A percentile compares a stretch with the other conserved stretches of the same genome.
Evolutionary conservation across 2,888 invertebrate species (phyloP).

Genomic region (Cheilosia soror): DNA sequence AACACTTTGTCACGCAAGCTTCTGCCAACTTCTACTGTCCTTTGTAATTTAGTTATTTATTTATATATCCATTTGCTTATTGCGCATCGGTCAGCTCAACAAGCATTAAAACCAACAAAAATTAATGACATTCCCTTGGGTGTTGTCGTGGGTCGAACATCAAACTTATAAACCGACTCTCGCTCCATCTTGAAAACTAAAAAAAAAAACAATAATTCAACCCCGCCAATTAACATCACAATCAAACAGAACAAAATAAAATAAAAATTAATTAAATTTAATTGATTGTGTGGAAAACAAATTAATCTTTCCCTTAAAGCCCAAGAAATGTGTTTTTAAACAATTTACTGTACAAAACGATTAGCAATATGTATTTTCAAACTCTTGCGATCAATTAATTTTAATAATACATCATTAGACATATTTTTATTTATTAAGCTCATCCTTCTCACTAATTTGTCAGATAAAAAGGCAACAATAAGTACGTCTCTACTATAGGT

Average conservation of each 20-base stretch:
- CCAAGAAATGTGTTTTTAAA: background rate
- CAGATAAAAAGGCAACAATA: background rate
- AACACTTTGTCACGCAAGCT: slow-evolving; percentile 36
- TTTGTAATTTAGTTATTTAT: slow-evolving; percentile 23
- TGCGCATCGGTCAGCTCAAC: slow-evolving; percentile 14
- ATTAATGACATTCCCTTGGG: background rate
- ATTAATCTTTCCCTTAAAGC: background rate
- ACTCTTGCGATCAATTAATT: slow-evolving; percentile 24
- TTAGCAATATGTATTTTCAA: background rate
- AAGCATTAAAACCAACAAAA: slow-evolving; percentile 7
- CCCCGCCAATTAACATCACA: slow-evolving; percentile 21
- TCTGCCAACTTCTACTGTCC: background rate
- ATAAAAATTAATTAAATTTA: slow-evolving; percentile 16
- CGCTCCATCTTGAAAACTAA: background rate
- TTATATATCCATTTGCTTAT: background rate
- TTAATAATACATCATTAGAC: slow-evolving; percentile 19
- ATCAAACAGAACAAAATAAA: slow-evolving; percentile 25
- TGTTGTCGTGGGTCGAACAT: background rate
- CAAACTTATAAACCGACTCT: background rate
- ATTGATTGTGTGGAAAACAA: slow-evolving; percentile 16
- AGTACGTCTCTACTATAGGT: background rate
- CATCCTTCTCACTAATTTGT: slow-evolving; percentile 19
- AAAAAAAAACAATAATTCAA: background rate
- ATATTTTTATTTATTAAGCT: slow-evolving; percentile 25
- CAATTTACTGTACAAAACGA: background rate